Conservation (phyloP, 2,888 invertebrate genomes). For the Aelia acuminata region DNA sequence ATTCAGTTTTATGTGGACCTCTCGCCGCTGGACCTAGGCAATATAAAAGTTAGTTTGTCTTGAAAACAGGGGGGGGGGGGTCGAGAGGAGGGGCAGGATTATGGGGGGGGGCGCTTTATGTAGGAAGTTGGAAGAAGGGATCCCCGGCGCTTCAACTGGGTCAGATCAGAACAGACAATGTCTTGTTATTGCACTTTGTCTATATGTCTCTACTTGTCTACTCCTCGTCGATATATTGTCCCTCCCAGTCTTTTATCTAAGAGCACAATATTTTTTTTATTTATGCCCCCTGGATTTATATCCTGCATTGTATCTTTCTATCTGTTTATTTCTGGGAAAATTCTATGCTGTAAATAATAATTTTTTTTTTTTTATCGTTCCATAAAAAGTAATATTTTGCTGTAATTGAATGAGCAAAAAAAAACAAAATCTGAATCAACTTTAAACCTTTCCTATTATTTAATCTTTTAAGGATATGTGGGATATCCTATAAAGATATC, state of each 20-base stretch:
- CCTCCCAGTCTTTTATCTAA: constrained; percentile 45
- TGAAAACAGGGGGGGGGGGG: constrained; percentile 10
- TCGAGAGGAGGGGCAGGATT: neutral
- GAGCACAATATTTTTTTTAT: neutral
- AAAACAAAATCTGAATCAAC: no score
- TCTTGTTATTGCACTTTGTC: constrained; percentile 62
- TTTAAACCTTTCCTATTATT: no score
- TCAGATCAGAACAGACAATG: constrained; percentile 59
- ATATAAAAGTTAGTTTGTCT: constrained; percentile 60
- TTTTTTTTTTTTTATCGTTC: neutral
- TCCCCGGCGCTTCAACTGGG: constrained; percentile 47
- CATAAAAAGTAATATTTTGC: neutral
- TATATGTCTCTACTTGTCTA: constrained; percentile 57
- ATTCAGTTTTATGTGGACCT: constrained; percentile 55
- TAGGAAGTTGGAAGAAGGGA: constrained; percentile 46
- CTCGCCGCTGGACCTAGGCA: constrained; percentile 54
- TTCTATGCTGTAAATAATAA: neutral
- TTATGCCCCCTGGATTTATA: neutral
- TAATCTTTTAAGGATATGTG: no score
- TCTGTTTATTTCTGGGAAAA: neutral
- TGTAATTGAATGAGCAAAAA: neutral
- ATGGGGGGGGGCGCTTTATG: constrained; percentile 44
- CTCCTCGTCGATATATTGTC: constrained; percentile 57
- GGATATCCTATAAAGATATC: no score
- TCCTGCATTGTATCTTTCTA: neutral